A percentile compares a stretch with the other conserved stretches of the same genome.
Evolutionary conservation across 1,140 invertebrate genomes (phyloP).

Genomic region (Chlorops oryzae): DNA sequence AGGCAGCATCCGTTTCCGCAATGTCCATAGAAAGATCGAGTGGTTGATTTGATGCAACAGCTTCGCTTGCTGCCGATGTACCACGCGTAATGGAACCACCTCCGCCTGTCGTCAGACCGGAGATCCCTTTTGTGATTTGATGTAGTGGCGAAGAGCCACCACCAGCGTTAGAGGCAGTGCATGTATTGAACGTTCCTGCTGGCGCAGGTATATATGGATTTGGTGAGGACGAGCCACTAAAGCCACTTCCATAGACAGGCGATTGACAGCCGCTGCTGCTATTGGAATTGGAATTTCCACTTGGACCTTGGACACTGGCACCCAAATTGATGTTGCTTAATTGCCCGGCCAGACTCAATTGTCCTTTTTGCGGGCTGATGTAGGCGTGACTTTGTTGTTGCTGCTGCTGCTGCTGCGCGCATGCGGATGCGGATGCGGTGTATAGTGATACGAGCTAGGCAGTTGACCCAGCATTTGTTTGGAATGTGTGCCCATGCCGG

Average conservation of each 20-base stretch:
- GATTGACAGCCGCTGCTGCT: constrained; percentile 40
- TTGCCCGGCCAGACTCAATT: constrained; percentile 31
- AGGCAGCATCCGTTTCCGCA: constrained; percentile 8
- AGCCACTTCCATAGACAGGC: constrained; percentile 35
- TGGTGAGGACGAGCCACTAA: constrained; percentile 40
- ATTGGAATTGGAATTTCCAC: constrained; percentile 28
- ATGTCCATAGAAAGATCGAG: constrained; percentile 46
- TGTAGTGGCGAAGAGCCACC: constrained; percentile 40
- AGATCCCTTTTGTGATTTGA: constrained; percentile 52
- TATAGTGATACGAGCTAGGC: constrained; percentile 32
- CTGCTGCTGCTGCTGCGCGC: constrained; percentile 18
- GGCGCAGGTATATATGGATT: constrained; percentile 34
- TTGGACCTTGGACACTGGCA: too few species aligned
- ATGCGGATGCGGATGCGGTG: too few species aligned
- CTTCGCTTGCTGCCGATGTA: constrained; percentile 52
- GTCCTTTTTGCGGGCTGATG: neutral
- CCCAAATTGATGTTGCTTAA: constrained; percentile 41
- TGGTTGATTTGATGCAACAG: constrained; percentile 29
- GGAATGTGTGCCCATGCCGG: constrained; percentile 15
- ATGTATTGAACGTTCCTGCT: constrained; percentile 18
- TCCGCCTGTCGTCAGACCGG: constrained; percentile 55
- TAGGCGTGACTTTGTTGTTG: constrained; percentile 10
- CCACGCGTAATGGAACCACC: constrained; percentile 72
- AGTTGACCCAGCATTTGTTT: constrained; percentile 40
- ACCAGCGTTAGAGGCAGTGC: constrained; percentile 7